These are phyloP conservation scores for Paguma larvata DNA, from an alignment of 2,797 vertebrate genomes.

Conservation along the genomic window DNA sequence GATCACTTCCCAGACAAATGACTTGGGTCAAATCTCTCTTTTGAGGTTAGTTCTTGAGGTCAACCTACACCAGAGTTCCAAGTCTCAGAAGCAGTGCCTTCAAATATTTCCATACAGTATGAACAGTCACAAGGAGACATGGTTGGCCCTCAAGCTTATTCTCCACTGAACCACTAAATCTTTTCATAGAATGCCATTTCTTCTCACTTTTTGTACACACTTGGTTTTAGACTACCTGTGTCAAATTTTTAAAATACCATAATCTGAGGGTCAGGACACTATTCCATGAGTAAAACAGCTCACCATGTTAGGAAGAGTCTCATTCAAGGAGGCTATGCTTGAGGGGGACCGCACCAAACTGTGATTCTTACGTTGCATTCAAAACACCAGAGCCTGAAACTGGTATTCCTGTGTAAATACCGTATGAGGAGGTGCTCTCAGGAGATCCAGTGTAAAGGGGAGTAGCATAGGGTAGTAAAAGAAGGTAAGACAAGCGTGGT, in stretches of 20 bases:
- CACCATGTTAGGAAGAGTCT: too few relatives aligned
- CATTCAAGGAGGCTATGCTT: too few relatives aligned
- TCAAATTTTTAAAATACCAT: background rate
- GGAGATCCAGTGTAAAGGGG: background rate
- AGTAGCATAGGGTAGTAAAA: background rate
- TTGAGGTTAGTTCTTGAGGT: rapidly evolving
- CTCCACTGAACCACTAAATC: background rate
- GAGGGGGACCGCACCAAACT: too few relatives aligned
- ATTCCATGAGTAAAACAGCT: too few relatives aligned
- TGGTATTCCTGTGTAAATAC: too few relatives aligned
- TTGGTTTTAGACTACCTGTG: background rate
- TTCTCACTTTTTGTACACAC: background rate
- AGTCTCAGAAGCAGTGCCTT: background rate
- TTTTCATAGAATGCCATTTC: background rate
- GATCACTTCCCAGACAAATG: background rate
- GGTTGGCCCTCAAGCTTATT: background rate
- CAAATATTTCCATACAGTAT: background rate
- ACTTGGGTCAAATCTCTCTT: background rate
- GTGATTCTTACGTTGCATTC: too few relatives aligned
- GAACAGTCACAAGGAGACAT: background rate
- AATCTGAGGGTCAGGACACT: too few relatives aligned
- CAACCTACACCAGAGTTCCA: background rate
- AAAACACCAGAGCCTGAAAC: too few relatives aligned
- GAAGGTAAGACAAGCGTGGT: background rate
- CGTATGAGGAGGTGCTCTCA: background rate